phyloP scores from a whole-genome alignment of 2,888 invertebrate species.

The Yponomeuta plumbellus region DNA sequence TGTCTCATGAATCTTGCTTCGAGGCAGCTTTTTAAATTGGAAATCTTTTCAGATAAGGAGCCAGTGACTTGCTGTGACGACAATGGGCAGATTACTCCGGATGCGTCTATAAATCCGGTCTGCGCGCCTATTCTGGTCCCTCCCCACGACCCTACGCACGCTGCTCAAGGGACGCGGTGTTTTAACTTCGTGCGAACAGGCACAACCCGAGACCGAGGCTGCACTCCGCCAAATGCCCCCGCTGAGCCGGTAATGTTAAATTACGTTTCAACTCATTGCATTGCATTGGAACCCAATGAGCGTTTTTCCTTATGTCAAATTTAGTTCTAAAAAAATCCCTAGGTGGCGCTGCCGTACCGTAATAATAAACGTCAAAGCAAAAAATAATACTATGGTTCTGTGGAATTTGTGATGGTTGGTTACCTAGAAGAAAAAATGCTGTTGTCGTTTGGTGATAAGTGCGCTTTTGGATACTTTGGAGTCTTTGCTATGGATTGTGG shows the following conservation, averaged over 20 bases:
- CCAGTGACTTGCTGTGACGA: slow-evolving; percentile 54
- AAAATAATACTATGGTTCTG: too few species aligned
- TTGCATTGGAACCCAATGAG: too few species aligned
- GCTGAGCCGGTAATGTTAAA: slow-evolving; percentile 82
- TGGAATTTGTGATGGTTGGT: too few species aligned
- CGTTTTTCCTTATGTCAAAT: too few species aligned
- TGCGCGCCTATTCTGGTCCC: slow-evolving; percentile 62
- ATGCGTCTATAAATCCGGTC: slow-evolving; percentile 44
- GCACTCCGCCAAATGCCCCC: slow-evolving; percentile 77
- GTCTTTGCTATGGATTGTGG: too few species aligned
- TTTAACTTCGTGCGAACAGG: slow-evolving; percentile 84
- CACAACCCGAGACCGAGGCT: slow-evolving; percentile 80
- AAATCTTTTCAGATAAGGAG: slow-evolving; percentile 44
- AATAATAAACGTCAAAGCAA: too few species aligned
- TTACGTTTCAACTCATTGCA: too few species aligned
- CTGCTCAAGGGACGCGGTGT: slow-evolving; percentile 75
- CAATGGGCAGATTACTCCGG: slow-evolving; percentile 46
- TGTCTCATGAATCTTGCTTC: not conserved
- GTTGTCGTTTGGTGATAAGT: too few species aligned
- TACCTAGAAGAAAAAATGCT: too few species aligned
- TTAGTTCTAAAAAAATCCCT: too few species aligned
- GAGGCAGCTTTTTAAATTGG: not conserved
- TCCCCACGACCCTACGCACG: slow-evolving; percentile 60
- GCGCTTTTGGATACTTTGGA: too few species aligned
- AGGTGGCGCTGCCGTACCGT: too few species aligned